Evolutionary conservation across 2,113 vertebrate species (phyloP).

Genomic region (Micronisus gabar): DNA sequence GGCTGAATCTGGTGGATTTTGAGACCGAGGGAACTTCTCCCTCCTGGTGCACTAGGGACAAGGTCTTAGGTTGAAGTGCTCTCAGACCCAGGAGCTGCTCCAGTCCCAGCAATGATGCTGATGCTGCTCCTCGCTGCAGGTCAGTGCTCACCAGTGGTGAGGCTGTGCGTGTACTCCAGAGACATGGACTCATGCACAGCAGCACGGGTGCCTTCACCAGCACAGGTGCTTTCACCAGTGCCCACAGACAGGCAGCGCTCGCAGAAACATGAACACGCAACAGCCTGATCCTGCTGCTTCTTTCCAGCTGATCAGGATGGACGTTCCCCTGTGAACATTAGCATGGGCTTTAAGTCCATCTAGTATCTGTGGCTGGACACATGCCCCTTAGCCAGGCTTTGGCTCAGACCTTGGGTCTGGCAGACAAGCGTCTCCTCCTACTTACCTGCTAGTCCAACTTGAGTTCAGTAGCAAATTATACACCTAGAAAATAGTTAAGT

Average conservation of each 20-base stretch:
- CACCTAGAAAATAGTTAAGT: not conserved
- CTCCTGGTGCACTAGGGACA: not conserved
- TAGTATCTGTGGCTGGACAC: not conserved
- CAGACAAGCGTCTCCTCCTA: not conserved
- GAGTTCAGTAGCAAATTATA: not conserved
- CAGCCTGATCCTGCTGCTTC: not conserved
- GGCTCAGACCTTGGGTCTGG: not conserved
- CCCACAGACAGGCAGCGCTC: not conserved
- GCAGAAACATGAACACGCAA: not conserved
- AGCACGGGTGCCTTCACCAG: not conserved
- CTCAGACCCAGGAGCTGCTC: not conserved
- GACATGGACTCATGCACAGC: not conserved
- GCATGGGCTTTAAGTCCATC: not conserved
- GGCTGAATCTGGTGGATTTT: not conserved
- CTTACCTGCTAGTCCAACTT: not conserved
- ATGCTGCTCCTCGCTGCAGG: not conserved
- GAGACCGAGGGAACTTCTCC: not conserved
- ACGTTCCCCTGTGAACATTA: fast-evolving
- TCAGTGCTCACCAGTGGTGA: not conserved
- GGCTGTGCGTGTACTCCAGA: not conserved
- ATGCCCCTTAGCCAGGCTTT: not conserved
- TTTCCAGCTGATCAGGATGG: not conserved
- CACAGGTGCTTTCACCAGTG: not conserved
- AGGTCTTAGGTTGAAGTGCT: not conserved
- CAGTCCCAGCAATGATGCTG: not conserved